Percentiles rank a stretch among this genome's conserved stretches.
Evolutionary conservation across 2,113 vertebrate species (phyloP).

Genomic region (Ploceus nigricollis): DNA sequence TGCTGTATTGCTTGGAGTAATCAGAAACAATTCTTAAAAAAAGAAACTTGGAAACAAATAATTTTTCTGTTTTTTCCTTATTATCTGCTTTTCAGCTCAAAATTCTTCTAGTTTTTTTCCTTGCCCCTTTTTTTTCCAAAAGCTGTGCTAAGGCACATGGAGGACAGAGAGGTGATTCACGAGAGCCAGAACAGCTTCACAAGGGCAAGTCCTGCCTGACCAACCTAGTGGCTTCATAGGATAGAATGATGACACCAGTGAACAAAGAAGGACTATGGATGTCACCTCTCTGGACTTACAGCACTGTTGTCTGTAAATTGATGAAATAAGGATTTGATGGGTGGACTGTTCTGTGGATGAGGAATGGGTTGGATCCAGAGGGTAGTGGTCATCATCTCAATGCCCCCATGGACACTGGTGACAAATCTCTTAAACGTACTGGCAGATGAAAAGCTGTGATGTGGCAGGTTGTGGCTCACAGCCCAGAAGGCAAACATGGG

Average conservation of each 20-base stretch:
- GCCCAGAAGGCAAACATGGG: background rate
- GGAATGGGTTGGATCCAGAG: background rate
- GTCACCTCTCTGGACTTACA: background rate
- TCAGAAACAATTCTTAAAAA: background rate
- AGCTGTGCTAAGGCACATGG: background rate
- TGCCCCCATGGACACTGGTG: fast-evolving
- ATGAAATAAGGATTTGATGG: background rate
- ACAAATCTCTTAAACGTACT: background rate
- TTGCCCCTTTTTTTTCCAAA: background rate
- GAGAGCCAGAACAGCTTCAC: background rate
- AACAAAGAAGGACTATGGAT: background rate
- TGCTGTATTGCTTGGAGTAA: background rate
- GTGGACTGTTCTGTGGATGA: fast-evolving
- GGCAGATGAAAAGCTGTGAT: background rate
- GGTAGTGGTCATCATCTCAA: fast-evolving
- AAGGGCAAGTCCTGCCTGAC: background rate
- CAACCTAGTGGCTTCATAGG: background rate
- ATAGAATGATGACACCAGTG: background rate
- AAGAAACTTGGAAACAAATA: background rate
- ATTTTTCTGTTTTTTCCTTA: background rate
- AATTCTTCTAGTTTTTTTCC: background rate
- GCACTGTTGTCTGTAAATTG: fast-evolving
- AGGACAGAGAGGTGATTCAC: background rate
- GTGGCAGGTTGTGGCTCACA: background rate
- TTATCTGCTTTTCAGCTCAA: background rate